Base-by-base conservation (phyloP, 1,140 invertebrate genomes). In the Drosophila biarmipes region DNA sequence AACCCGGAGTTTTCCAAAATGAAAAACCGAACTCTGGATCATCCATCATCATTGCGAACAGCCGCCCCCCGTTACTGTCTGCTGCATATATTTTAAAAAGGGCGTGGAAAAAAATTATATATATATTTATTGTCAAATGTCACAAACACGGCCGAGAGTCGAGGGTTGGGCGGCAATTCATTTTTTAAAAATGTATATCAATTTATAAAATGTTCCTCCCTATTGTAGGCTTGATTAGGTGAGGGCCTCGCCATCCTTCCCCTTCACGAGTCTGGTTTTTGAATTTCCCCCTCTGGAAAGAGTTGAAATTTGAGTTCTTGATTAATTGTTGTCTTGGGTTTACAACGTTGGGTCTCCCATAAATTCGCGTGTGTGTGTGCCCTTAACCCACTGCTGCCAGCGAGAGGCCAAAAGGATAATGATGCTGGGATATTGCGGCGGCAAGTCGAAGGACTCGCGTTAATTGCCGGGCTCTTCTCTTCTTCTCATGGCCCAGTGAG, bases 181-280 rank as follows among this genome's bases (percentile, higher is more conserved):
- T 87, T 87, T 86, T 86, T 86, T 85, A 54, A 64, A 84, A 84
- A 84, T 84, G 72, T 81, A 87, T 87, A 86, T 87, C 81, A 86
- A 86, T 87, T 86, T 86, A 86, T 86, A 82, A 87, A 81, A 81
- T 86, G 45, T 24, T 38, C 64, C 37, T n/a, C 46, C 73, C 85
- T 51, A 73, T 71, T 87, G 74, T 72, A 49, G 49, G 66, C 82
- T 82, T 86, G 78, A 87, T 87, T 86, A 86, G 84, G 74, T 51
- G 49, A 67, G 51, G 45, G 45, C 31, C 58, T 55, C 73, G 73
- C 46, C 71, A 51, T 37, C 21, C 15, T 24, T 17, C 17, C 11
- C 38, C 17, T 19, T 5, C 53, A 11, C 40, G 24, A 56, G 19
- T 78, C 48, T 45, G 58, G 56, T 74, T 76, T 66, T 53, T 62